Evolutionary conservation across 2,888 invertebrate genomes (phyloP).

Genomic region (Tolmerus cingulatus): DNA sequence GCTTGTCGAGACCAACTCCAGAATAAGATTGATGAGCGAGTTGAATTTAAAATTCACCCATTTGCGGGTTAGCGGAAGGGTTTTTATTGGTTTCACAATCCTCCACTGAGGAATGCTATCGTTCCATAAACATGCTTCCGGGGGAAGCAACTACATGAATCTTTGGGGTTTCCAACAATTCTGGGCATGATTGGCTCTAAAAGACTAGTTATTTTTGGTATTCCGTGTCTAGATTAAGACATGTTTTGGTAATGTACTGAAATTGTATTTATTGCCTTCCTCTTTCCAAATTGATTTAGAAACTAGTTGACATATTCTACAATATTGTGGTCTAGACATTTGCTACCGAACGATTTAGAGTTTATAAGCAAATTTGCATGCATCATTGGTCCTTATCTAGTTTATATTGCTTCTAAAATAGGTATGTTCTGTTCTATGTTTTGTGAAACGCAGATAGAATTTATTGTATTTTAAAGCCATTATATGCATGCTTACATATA

Average conservation of each 20-base stretch:
- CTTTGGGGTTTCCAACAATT: background rate
- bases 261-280: background rate
- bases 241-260: background rate
- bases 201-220: background rate
- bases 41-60: background rate
- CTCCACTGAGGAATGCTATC: background rate
- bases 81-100: slow-evolving; percentile 2
- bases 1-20: slow-evolving; percentile 27
- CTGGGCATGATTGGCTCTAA: background rate
- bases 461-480: too few relatives aligned
- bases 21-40: slow-evolving; percentile 28
- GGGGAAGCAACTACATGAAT: background rate
- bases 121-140: background rate
- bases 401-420: too few relatives aligned
- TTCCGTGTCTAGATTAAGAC: background rate
- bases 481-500: too few relatives aligned
- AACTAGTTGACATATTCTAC: background rate
- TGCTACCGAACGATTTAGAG: background rate
- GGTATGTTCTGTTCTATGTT: too few relatives aligned
- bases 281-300: background rate
- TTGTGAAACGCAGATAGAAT: too few relatives aligned
- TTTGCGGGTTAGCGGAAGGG: background rate
- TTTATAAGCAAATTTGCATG: background rate
- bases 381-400: background rate
- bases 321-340: background rate